Evolutionary conservation across 2,113 vertebrate species (phyloP).

Genomic region (Eubucco bourcierii): DNA sequence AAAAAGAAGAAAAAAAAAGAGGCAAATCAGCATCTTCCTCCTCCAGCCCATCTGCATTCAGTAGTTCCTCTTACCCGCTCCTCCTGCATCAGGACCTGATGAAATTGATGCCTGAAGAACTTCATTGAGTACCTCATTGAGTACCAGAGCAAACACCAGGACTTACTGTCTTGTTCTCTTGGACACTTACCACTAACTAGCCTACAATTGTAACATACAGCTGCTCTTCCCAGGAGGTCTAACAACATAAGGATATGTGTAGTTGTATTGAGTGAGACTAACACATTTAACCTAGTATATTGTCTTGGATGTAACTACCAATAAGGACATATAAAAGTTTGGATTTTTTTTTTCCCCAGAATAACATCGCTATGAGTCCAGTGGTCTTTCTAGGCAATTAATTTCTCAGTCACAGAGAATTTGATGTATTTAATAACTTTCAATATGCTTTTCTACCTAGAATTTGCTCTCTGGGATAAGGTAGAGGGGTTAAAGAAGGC

Average conservation of each 20-base stretch:
- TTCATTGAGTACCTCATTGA: fast-evolving
- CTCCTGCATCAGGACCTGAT: not conserved
- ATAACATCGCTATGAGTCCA: not conserved
- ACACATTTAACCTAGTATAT: not conserved
- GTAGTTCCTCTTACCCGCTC: not conserved
- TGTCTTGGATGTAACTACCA: not conserved
- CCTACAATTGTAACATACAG: not conserved
- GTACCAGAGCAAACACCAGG: not conserved
- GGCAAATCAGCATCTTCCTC: not conserved
- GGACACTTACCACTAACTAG: not conserved
- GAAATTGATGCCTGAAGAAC: not conserved
- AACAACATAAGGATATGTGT: not conserved
- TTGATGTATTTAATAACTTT: not conserved
- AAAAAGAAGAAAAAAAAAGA: not conserved
- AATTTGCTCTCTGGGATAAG: too few species aligned
- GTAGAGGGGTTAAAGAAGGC: too few species aligned
- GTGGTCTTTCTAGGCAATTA: not conserved
- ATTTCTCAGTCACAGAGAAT: not conserved
- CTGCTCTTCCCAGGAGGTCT: not conserved
- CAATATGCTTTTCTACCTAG: not conserved
- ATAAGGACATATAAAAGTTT: not conserved
- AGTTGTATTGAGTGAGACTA: not conserved
- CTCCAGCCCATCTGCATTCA: not conserved
- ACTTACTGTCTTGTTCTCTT: not conserved
- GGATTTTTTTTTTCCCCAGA: not conserved